Base-by-base conservation (phyloP, 2,888 invertebrate genomes). In the Peribatodes rhomboidaria region DNA sequence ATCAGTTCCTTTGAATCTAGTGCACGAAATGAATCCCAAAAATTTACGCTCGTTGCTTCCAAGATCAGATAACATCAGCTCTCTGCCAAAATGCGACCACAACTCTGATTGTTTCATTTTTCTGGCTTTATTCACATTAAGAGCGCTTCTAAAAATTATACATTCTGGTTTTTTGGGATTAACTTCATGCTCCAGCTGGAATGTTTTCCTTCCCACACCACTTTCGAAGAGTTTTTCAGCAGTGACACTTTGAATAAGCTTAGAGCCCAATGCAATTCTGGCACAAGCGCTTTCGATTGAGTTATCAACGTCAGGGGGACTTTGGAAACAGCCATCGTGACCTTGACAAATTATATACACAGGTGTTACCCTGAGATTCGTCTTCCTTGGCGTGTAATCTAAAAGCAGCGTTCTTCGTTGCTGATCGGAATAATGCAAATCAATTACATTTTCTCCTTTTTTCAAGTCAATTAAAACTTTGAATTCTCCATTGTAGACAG, bases 11-110 rank as follows among this genome's bases (percentile, higher is more conserved):
- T 95, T 93, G 85, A 97, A 98, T 76, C 95, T 94, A 0, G 98
- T 98, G 84, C 98, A 98, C 0, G 97, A 97, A 72, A 98, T 94
- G 82, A 99, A 98, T 0, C 96, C 98, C 62, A 98, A 94, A 92
- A 97, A 98, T 86, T 99, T 99, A 72, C 96, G 94, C 72, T 96
- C 94, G 69, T 95, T 94, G 73, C 93, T 94, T 54, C 95, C 95
- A 55, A 95, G 80, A 42, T 93, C 87, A 0, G 96, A 96, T 60
- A 95, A 94, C 94, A 98, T 96, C 47, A 99, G 91, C 88, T 98
- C 98, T 71, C 96, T 94, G 1, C 97, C 98, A 84, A 98, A 95
- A 82, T 96, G 91, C 73, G 96, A 94, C 98, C 98, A 99, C 53
- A 99, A 87, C 71, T 97, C 96, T 52, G 96, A 94, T 80, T 97